Percentiles rank a stretch among this genome's conserved stretches.
Evolutionary conservation across 2,113 vertebrate genomes (phyloP).

Genomic region (Vicugna pacos): DNA sequence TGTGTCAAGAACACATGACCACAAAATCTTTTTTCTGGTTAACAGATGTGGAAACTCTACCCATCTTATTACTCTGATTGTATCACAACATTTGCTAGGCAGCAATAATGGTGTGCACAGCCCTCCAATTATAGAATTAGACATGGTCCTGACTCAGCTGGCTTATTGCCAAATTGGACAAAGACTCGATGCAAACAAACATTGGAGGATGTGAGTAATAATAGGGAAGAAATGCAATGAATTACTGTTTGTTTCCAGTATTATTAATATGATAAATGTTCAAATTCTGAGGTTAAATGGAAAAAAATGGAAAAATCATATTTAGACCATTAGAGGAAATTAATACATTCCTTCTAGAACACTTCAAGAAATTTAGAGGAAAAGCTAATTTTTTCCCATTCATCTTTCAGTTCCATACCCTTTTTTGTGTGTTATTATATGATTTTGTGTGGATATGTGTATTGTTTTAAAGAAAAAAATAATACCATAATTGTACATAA

Average conservation of each 20-base stretch:
- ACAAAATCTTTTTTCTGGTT: background rate
- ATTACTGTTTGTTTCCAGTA: background rate
- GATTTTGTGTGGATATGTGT: background rate
- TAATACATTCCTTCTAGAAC: background rate
- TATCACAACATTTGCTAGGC: background rate
- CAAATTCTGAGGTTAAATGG: background rate
- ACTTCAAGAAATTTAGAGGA: background rate
- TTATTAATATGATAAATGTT: background rate
- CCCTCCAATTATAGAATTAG: slow-evolving; percentile 49
- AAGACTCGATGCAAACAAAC: background rate
- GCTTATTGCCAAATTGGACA: slow-evolving; percentile 38
- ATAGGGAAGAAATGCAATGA: background rate
- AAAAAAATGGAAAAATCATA: background rate
- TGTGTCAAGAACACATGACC: background rate
- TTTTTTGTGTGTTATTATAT: background rate
- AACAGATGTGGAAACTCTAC: background rate
- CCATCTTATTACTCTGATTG: background rate
- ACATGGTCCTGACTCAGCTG: slow-evolving; percentile 6
- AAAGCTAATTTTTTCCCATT: background rate
- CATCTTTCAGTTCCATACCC: background rate
- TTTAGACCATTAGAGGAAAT: background rate
- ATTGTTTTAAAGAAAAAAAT: background rate
- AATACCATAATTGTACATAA: background rate
- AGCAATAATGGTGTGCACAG: background rate
- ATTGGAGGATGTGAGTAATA: background rate